Conservation (phyloP, 2,797 vertebrate genomes). For the Oreochromis grahami region DNA sequence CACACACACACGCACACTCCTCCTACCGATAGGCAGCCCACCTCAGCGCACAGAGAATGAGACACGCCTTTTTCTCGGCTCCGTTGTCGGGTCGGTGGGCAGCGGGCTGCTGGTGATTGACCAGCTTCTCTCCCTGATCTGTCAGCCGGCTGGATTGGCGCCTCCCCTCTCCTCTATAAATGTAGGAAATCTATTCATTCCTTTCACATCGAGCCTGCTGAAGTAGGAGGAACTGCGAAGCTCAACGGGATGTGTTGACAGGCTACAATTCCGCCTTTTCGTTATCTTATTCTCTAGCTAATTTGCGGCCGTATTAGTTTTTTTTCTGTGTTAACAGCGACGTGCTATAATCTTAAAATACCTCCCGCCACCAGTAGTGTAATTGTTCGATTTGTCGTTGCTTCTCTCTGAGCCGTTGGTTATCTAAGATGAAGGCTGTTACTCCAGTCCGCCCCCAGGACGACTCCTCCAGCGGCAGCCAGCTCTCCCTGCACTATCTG, state of each 20-base stretch:
- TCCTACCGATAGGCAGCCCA: conserved; percentile 38
- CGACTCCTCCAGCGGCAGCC: conserved; percentile 76
- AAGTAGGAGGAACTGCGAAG: conserved; percentile 47
- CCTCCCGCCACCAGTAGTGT: not conserved
- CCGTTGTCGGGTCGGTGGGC: conserved; percentile 66
- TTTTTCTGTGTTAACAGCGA: not conserved
- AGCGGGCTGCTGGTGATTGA: conserved; percentile 74
- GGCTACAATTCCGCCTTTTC: conserved; percentile 31
- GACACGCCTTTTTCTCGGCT: conserved; percentile 73
- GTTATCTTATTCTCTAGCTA: conserved; percentile 5
- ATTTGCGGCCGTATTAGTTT: not conserved
- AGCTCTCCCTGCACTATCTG: conserved; percentile 85
- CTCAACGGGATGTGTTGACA: conserved; percentile 67
- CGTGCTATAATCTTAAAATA: not conserved
- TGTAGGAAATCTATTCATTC: conserved; percentile 64
- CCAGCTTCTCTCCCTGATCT: conserved; percentile 71
- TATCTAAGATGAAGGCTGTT: conserved; percentile 88
- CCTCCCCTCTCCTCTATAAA: conserved; percentile 82
- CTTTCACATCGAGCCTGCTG: conserved; percentile 60
- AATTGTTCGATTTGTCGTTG: conserved; percentile 18
- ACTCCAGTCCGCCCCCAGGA: conserved; percentile 86
- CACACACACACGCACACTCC: not conserved
- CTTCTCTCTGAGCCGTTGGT: conserved; percentile 30
- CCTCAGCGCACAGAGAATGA: conserved; percentile 48
- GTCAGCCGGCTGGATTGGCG: conserved; percentile 73